Evolutionary conservation across 2,113 vertebrate genomes (phyloP), one percentile per base, ranked within the genome.

Genomic region (Azemiops feae): DNA sequence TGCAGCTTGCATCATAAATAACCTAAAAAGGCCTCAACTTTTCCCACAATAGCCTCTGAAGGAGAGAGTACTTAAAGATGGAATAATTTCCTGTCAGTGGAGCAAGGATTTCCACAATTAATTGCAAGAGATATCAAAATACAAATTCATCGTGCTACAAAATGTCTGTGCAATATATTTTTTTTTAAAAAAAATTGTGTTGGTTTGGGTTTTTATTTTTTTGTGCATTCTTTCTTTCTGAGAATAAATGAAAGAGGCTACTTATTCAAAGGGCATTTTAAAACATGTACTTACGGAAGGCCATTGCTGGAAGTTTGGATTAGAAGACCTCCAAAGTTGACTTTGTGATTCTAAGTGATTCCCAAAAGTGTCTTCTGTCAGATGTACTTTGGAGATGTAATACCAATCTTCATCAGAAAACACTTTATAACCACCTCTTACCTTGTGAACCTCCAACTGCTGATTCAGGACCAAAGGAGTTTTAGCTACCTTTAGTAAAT

Each of bases 1-100:
- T 97, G 97, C 93, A 86, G 95, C 97, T 96, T 96, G 94, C 89
- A 97, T 96, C 96, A 97, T 96, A 97, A 97, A 98, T 98, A 97
- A 96, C 96, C 96, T 93, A 18, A 97, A 93, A 98, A 98, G 97
- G 97, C 97, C 97, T 96, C 87, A 89, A 39, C 47, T 81, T 96
- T 93, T 91, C 95, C 95, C 96, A 93, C 54, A 95, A 91, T 95
- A 96, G 87, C 85, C 91, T 93, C 87, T 94, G 95, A 96, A 97
- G 94, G 93, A 95, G 74, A 94, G 92, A 85, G 64, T 94, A 91
- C 93, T 96, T 95, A 91, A 96, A 95, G 92, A 93, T 88, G 94
- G 93, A 94, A 94, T 20, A 85, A 30, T 92, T 95, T 93, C 90
- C 81, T 94, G 88, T 89, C 95, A 96, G 85, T 88, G 94, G 89